Evolutionary conservation across 2,888 invertebrate species (phyloP), one percentile per base, ranked within the genome.

Genomic region (Apotomis turbidana): DNA sequence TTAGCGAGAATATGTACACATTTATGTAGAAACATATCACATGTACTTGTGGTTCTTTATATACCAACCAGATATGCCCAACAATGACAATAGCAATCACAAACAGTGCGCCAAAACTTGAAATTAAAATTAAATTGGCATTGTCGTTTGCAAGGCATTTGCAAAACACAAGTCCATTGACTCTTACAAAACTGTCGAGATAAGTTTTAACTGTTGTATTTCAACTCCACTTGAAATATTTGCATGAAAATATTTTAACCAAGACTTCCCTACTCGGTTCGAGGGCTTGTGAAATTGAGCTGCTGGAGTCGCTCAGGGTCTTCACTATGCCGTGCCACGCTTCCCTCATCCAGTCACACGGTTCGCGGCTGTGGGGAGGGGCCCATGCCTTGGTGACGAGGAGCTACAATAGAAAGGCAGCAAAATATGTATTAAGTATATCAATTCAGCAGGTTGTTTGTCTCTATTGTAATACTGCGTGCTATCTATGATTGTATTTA

Each of bases 241-340:
- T 90, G 90, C 75, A 88, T 85, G 4, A 90, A 59, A 5, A 85
- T 75, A 68, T 87, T 88, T 76, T 89, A 91, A 1, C 27, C 27
- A 27, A 27, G 27, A 27, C 27, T 27, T 77, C 92, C 91, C 0
- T 90, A 27, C 27, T 91, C 0, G 91, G 92, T 62, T 89, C 90
- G 75, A 92, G 90, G 5, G 89, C 90, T 63, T 91, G 83, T 2
- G 91, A 90, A 0, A 92, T 89, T 0, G 91, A 87, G 67, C 92
- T 90, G 0, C 90, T 86, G 0, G 92, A 92, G 10, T 91, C 85
- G 9, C 83, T 85, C 46, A 92, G 76, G 0, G 90, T 89, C 75
- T 82, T 87, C 52, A 88, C 88, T 57, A 89, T 83, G 46, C 88
- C 90, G 36, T 81, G 82, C 91, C 90, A 91, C 0, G 91, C 90